Evolutionary conservation across 1,140 invertebrate genomes (phyloP).

Genomic region (Scaptomyza graminum): DNA sequence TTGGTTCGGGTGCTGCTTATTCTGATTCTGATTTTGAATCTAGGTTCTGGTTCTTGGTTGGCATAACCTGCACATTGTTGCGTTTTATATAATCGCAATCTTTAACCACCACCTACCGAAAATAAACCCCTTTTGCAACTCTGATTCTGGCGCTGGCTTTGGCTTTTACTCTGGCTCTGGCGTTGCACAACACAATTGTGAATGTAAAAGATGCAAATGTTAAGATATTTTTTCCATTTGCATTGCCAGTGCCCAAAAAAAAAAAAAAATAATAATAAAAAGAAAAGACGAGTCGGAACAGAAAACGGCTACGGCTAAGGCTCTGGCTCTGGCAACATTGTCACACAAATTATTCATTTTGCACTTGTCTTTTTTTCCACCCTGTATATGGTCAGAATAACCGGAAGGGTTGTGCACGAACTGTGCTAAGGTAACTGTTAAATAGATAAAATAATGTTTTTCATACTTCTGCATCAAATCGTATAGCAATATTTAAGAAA

Average conservation of each 20-base stretch:
- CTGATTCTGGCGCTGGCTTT: no score
- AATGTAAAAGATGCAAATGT: constrained; percentile 76
- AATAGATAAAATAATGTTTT: no score
- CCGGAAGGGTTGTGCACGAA: neutral
- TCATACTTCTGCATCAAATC: no score
- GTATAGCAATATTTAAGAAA: no score
- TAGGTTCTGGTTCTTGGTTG: constrained; percentile 15
- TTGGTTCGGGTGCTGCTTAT: neutral
- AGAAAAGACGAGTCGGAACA: constrained; percentile 24
- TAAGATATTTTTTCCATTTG: constrained; percentile 73
- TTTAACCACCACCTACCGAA: constrained; percentile 38
- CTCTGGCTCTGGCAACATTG: constrained; percentile 57
- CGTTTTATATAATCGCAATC: constrained; percentile 51
- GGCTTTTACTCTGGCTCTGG: no score
- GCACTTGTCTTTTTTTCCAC: constrained; percentile 35
- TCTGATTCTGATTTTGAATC: neutral
- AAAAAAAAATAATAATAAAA: constrained; percentile 3
- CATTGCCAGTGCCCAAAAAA: constrained; percentile 48
- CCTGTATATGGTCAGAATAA: neutral
- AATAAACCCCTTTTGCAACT: neutral
- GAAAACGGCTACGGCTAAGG: constrained; percentile 3
- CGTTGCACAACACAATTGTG: constrained; percentile 34
- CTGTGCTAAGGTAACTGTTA: neutral
- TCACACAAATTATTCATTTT: constrained; percentile 74
- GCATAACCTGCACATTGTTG: constrained; percentile 63